Conservation (phyloP, 92 coral and sea anemone species). For the Heteractis magnifica region DNA sequence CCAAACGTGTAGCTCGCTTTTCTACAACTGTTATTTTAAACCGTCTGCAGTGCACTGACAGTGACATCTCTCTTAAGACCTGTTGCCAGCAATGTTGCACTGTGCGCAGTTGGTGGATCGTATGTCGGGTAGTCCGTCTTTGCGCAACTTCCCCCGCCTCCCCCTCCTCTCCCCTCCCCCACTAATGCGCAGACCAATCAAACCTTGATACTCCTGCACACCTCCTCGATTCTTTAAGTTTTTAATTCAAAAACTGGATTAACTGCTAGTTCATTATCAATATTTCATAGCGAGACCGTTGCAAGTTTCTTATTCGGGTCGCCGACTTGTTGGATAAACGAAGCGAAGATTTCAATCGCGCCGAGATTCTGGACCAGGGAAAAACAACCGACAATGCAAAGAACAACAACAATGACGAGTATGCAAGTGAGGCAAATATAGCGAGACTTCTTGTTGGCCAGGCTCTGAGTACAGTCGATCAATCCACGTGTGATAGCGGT, state of each 20-base stretch:
- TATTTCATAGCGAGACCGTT: neutral
- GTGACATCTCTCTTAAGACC: too few species aligned
- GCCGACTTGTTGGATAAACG: constrained; percentile 62
- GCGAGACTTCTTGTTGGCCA: constrained; percentile 41
- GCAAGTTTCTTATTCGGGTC: constrained; percentile 28
- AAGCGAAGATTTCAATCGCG: constrained; percentile 52
- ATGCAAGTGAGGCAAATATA: constrained; percentile 29
- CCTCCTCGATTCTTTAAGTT: neutral
- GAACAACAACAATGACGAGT: constrained; percentile 42
- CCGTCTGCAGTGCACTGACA: too few species aligned
- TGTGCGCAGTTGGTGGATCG: neutral
- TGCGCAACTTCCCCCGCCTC: neutral
- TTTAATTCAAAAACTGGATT: too few species aligned
- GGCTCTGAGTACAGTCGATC: constrained; percentile 41
- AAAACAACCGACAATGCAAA: constrained; percentile 33
- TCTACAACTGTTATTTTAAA: too few species aligned
- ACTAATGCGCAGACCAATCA: too few species aligned
- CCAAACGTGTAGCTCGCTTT: too few species aligned
- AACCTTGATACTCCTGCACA: neutral
- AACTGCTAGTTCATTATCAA: neutral
- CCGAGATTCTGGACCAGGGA: constrained; percentile 59
- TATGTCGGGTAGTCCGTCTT: too few species aligned
- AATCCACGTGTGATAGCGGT: constrained; percentile 46
- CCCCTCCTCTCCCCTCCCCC: neutral
- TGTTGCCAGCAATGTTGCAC: too few species aligned